These are phyloP conservation scores for Platygyra sinensis DNA, from an alignment of 64 coral and sea anemone genomes.

Conservation along the genomic window DNA sequence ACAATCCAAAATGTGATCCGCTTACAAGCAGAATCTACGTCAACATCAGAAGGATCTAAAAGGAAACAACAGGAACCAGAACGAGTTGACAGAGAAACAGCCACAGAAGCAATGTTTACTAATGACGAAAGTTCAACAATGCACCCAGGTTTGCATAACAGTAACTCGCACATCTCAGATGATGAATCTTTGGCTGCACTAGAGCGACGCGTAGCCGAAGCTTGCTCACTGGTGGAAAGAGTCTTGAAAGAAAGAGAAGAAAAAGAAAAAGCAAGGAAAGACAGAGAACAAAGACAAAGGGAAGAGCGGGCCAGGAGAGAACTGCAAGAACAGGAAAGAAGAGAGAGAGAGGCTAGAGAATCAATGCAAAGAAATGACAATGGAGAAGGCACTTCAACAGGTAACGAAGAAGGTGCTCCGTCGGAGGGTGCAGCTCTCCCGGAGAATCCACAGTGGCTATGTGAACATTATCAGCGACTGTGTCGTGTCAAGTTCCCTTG, in stretches of 20 bases:
- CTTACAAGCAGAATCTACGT: too few species aligned
- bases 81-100: too few species aligned
- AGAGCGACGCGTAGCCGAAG: conserved; percentile 4
- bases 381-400: background rate
- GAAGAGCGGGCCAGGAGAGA: conserved; percentile 1
- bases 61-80: too few species aligned
- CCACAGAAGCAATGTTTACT: background rate
- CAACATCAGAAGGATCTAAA: too few species aligned
- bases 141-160: background rate
- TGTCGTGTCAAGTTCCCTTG: conserved; percentile 61
- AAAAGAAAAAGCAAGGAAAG: background rate
- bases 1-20: too few species aligned
- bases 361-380: background rate
- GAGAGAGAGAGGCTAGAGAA: conserved; percentile 3
- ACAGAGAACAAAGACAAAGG: background rate
- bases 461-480: conserved; percentile 61
- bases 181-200: conserved; percentile 1
- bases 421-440: background rate
- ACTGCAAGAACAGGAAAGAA: background rate
- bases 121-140: background rate
- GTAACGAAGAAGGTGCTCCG: background rate
- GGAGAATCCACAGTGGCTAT: background rate
- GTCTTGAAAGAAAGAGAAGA: conserved; percentile 2
- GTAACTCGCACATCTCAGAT: background rate
- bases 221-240: background rate